phyloP scores from a whole-genome alignment of 2,888 invertebrate species.

The Parthenolecanium corni region DNA sequence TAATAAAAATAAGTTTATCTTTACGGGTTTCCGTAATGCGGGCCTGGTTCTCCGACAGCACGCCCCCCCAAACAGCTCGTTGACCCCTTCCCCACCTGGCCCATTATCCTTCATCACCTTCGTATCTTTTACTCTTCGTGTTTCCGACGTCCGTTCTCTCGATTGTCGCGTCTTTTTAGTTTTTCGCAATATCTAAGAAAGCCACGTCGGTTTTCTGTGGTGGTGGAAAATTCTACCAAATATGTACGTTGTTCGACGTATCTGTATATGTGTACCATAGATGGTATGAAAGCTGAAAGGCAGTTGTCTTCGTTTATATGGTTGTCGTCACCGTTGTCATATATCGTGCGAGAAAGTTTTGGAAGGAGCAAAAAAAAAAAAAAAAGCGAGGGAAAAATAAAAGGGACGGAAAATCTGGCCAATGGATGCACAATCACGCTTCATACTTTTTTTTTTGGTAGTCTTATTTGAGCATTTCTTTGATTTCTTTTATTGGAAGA shows the following conservation, averaged over 20 bases:
- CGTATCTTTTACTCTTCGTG: too few relatives aligned
- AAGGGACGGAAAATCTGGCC: constrained; percentile 19
- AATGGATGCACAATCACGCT: constrained; percentile 26
- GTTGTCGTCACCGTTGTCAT: constrained; percentile 8
- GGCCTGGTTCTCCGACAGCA: not conserved
- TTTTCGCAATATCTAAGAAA: constrained; percentile 19
- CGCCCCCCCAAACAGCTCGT: too few relatives aligned
- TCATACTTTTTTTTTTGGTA: constrained; percentile 14
- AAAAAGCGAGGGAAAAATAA: too few relatives aligned
- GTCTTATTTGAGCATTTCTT: not conserved
- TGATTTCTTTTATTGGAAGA: too few relatives aligned
- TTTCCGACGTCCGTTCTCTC: too few relatives aligned
- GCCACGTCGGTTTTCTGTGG: constrained; percentile 15
- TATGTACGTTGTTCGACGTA: constrained; percentile 2
- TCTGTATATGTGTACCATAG: constrained; percentile 4
- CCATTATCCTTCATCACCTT: too few relatives aligned
- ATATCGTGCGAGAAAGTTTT: constrained; percentile 5
- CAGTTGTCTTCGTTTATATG: too few relatives aligned
- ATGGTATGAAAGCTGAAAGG: too few relatives aligned
- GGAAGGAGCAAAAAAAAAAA: constrained; percentile 5
- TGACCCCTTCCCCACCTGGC: too few relatives aligned
- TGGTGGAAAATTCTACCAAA: not conserved
- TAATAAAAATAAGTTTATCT: constrained; percentile 28
- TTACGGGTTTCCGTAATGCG: constrained; percentile 16
- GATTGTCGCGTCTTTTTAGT: not conserved